Evolutionary conservation across 2,888 invertebrate genomes (phyloP).

Genomic region (Synergus laeviventris): DNA sequence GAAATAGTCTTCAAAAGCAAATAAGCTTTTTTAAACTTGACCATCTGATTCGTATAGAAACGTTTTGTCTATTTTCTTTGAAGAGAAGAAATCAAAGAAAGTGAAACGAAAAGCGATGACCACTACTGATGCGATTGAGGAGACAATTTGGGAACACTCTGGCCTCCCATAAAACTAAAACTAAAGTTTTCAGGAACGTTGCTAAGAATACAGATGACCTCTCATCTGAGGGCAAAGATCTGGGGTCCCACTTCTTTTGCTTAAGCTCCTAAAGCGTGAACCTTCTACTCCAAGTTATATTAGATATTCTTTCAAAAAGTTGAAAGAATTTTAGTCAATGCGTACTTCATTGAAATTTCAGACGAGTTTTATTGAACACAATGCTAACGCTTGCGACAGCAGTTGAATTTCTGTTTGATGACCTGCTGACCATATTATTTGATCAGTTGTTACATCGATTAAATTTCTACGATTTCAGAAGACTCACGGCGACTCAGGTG

Average conservation of each 20-base stretch:
- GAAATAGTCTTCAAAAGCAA: too few relatives aligned
- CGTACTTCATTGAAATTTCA: slow-evolving; percentile 20
- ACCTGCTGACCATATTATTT: slow-evolving; percentile 59
- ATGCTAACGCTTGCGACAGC: not conserved
- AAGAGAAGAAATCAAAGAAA: not conserved
- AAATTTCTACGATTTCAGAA: slow-evolving; percentile 33
- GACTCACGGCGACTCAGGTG: not conserved
- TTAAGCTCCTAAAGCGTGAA: slow-evolving; percentile 5
- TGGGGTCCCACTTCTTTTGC: slow-evolving; percentile 19
- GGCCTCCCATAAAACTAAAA: slow-evolving; percentile 45
- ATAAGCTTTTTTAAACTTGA: not conserved
- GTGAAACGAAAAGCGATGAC: slow-evolving; percentile 42
- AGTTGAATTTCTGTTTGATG: slow-evolving; percentile 34
- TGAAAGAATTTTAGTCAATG: slow-evolving; percentile 8
- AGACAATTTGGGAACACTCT: slow-evolving; percentile 49
- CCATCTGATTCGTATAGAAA: not conserved
- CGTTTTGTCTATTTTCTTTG: not conserved
- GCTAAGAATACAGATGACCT: slow-evolving; percentile 68
- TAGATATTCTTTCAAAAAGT: slow-evolving; percentile 3
- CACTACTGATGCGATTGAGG: slow-evolving; percentile 45
- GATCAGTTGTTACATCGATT: slow-evolving; percentile 54
- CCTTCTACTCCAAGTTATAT: slow-evolving; percentile 1
- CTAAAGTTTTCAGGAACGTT: slow-evolving; percentile 60
- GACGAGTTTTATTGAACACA: not conserved
- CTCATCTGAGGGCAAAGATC: slow-evolving; percentile 54